These are phyloP conservation scores for Notolepis coatsorum DNA, from an alignment of 2,797 vertebrate genomes.

Conservation along the genomic window DNA sequence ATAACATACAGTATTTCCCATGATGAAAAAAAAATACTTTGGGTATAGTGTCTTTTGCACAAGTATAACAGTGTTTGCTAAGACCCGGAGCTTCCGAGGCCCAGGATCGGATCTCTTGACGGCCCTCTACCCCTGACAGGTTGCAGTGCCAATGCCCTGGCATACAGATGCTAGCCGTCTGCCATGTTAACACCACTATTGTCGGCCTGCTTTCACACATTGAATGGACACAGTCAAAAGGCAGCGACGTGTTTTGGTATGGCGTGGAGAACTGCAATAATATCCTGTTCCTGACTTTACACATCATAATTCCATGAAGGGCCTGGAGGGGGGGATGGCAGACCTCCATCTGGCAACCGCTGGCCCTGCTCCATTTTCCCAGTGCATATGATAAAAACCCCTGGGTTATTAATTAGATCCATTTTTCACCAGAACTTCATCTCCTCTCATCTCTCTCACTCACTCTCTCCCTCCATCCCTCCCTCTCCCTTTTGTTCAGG, in stretches of 20 bases:
- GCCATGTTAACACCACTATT: slow-evolving; percentile 65
- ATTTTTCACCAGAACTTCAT: slow-evolving; percentile 72
- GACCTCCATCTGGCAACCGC: slow-evolving; percentile 66
- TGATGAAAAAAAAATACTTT: no score
- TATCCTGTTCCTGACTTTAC: slow-evolving; percentile 79
- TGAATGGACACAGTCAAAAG: slow-evolving; percentile 72
- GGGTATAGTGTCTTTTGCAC: no score
- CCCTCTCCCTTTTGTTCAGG: slow-evolving; percentile 44
- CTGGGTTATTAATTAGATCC: slow-evolving; percentile 76
- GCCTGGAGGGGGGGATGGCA: slow-evolving; percentile 57
- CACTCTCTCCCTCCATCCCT: not conserved
- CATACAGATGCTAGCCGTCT: slow-evolving; percentile 15
- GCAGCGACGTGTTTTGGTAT: slow-evolving; percentile 74
- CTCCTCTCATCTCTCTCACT: slow-evolving; percentile 19
- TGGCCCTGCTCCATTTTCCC: slow-evolving; percentile 54
- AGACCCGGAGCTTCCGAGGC: slow-evolving; percentile 35
- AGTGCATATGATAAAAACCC: slow-evolving; percentile 65
- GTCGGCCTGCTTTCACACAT: slow-evolving; percentile 63
- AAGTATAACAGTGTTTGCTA: no score
- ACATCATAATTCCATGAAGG: slow-evolving; percentile 75
- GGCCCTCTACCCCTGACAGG: slow-evolving; percentile 26
- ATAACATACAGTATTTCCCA: no score
- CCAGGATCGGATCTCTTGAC: slow-evolving; percentile 38
- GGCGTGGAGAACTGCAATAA: slow-evolving; percentile 77
- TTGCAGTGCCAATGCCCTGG: not conserved